Percentiles rank a stretch among this genome's conserved stretches.
Evolutionary conservation across 2,113 vertebrate genomes (phyloP).

Genomic region (Porphyrio hochstetteri): DNA sequence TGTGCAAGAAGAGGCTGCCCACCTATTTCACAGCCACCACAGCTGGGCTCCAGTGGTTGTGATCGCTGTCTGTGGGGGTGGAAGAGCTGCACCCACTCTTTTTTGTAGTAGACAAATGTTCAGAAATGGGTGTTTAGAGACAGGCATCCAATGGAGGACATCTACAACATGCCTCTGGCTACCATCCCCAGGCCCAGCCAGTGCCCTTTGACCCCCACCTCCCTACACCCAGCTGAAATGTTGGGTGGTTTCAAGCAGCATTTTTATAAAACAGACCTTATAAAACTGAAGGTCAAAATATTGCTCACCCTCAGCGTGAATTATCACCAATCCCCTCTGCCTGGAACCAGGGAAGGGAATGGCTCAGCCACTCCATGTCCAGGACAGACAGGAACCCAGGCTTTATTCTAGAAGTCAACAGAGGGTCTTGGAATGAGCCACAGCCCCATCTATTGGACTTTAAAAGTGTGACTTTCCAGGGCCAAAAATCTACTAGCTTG

Average conservation of each 20-base stretch:
- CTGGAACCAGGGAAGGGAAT: neutral
- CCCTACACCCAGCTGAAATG: neutral
- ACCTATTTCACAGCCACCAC: neutral
- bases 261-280: neutral
- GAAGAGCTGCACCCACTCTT: neutral
- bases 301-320: neutral
- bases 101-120: neutral
- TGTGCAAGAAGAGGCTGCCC: neutral
- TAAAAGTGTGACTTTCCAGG: neutral
- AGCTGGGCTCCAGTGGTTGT: neutral
- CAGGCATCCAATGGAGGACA: neutral
- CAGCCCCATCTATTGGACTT: neutral
- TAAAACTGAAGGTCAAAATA: neutral
- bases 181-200: neutral
- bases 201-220: neutral
- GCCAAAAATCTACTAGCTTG: neutral
- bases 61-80: no score
- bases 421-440: neutral
- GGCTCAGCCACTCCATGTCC: accelerated
- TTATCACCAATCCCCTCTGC: neutral
- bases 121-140: neutral
- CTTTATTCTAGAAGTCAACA: neutral
- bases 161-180: accelerated
- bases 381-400: neutral
- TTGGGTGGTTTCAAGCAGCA: neutral